Evolutionary conservation across 2,113 vertebrate species (phyloP).

Genomic region (Dromaius novaehollandiae): DNA sequence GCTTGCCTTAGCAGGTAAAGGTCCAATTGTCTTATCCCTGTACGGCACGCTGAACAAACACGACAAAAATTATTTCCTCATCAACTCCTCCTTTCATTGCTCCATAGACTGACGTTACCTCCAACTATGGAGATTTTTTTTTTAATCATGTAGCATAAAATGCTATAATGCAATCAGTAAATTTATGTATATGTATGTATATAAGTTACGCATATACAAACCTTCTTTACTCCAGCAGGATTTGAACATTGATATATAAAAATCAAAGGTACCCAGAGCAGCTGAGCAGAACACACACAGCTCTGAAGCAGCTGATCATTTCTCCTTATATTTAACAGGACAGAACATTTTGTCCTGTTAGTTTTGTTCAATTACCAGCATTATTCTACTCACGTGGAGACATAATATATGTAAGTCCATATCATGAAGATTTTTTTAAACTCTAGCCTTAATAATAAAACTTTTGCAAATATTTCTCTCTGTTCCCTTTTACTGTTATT

Average conservation of each 20-base stretch:
- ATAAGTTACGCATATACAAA: rapidly evolving
- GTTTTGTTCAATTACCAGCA: neutral
- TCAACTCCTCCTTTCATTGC: neutral
- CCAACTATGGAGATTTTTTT: neutral
- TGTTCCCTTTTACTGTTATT: neutral
- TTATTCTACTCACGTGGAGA: neutral
- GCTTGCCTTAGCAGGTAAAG: neutral
- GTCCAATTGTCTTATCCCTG: neutral
- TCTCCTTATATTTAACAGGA: neutral
- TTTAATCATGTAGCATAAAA: neutral
- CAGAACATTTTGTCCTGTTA: neutral
- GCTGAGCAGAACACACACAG: neutral
- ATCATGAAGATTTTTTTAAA: neutral
- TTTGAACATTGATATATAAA: neutral
- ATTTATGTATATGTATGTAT: neutral
- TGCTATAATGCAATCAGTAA: neutral
- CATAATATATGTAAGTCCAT: neutral
- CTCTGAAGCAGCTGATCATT: neutral
- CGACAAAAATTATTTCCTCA: neutral
- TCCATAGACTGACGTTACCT: neutral
- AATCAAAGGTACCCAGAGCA: neutral
- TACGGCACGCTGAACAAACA: neutral
- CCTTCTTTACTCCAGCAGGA: neutral
- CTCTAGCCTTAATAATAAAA: neutral
- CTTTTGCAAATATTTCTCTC: neutral